Evolutionary conservation across 2,888 invertebrate species (phyloP), one percentile per base, ranked within the genome.

Genomic region (Parapristionchus giblindavisi): DNA sequence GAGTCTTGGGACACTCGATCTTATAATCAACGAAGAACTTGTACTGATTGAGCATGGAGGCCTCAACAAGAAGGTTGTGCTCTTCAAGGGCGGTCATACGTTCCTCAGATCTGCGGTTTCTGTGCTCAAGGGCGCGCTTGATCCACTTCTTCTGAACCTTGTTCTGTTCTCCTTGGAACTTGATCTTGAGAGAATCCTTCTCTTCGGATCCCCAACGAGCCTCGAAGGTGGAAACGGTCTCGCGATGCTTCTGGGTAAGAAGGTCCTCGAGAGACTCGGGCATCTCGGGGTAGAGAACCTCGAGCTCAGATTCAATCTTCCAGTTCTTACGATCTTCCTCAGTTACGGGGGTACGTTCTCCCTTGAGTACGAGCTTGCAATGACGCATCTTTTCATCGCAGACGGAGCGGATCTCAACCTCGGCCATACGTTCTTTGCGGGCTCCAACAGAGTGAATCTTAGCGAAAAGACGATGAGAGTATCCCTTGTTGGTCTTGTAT

Each of bases 41-140:
- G 79, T 79, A 80, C 76, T 80, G 78, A 77, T 82, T 79, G 48
- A 81, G 79, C 63, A 78, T 74, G 66, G 80, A 58, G 40, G 81
- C 81, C 75, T 81, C 79, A 48, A 74, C 43, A 54, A 82, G 78
- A 11, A 70, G 77, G 71, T 77, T 79, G 60, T 78, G 76, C 61
- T 82, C 79, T 43, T 72, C 54, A 21, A 77, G 68, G 6, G 51
- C 11, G 43, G 48, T 66, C 74, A 32, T 8, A n/a, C 61, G 24
- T 34, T 73, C 73, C 11, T 56, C 56, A 8, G 56, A 56, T 5
- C 17, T 32, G 52, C 52, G 24, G 17, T 77, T 75, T 61, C 76
- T 77, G 40, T 63, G 72, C 61, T 80, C 78, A 66, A 78, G 63
- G 1, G 38, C 40, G 40, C 60, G 72, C 75, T 79, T 81, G 72